Percentiles rank a stretch among this genome's conserved stretches.
Evolutionary conservation across 1,140 invertebrate genomes (phyloP).

Genomic region (Pissodes strobi): DNA sequence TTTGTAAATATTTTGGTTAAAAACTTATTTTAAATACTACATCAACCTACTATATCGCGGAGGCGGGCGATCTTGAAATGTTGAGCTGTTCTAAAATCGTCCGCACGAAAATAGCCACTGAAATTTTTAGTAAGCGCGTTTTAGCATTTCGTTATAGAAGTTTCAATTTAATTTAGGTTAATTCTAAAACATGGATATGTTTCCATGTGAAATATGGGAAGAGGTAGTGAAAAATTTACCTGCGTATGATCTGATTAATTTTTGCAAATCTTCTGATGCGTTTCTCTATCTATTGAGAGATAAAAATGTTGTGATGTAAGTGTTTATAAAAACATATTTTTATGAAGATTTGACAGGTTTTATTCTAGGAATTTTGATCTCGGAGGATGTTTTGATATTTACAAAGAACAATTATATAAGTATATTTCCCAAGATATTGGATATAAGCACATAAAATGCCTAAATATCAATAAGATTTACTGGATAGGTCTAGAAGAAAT

Average conservation of each 20-base stretch:
- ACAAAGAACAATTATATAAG: conserved; percentile 20
- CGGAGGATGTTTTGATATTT: conserved; percentile 14
- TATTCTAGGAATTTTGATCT: conserved; percentile 29
- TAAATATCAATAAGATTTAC: conserved; percentile 37
- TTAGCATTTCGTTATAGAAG: not conserved
- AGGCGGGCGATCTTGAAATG: conserved; percentile 18
- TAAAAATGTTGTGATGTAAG: conserved; percentile 34
- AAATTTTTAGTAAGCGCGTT: conserved; percentile 15
- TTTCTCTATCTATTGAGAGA: conserved; percentile 18
- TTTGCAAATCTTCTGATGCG: conserved; percentile 13
- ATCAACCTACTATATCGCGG: not conserved
- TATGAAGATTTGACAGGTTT: too few species aligned
- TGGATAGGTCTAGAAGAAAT: conserved; percentile 32
- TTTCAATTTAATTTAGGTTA: conserved; percentile 10
- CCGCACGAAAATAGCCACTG: conserved; percentile 25
- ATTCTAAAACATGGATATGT: conserved; percentile 20
- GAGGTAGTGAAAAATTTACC: conserved; percentile 23
- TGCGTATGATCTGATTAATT: conserved; percentile 26
- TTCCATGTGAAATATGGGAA: conserved; percentile 27
- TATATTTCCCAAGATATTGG: conserved; percentile 3
- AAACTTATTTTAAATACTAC: conserved; percentile 13
- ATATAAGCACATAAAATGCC: conserved; percentile 18
- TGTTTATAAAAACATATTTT: too few species aligned
- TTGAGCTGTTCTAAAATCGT: conserved; percentile 24
- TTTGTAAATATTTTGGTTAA: not conserved